Percentiles rank a stretch among this genome's conserved stretches.
These are phyloP conservation scores for Ochropacha duplaris DNA, from an alignment of 2,888 invertebrate species.

Conservation along the genomic window DNA sequence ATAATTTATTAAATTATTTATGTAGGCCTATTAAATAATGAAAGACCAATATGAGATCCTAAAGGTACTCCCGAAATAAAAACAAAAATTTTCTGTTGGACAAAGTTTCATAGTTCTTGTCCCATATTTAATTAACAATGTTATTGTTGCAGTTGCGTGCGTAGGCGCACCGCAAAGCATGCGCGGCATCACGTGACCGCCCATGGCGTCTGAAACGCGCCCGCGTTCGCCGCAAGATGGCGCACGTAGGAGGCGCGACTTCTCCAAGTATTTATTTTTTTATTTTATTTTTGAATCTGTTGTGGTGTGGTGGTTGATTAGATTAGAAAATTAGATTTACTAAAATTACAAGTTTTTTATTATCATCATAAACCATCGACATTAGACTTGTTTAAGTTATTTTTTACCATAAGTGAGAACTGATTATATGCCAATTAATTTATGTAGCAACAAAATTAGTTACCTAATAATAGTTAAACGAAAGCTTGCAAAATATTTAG, in stretches of 20 bases:
- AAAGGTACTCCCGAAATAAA: not conserved
- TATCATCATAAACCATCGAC: too few species aligned
- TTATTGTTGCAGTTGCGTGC: slow-evolving; percentile 45
- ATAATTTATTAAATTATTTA: not conserved
- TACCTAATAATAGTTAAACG: too few species aligned
- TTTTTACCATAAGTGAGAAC: too few species aligned
- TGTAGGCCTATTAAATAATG: not conserved
- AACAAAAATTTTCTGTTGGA: not conserved
- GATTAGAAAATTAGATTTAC: too few species aligned
- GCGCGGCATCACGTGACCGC: slow-evolving; percentile 66
- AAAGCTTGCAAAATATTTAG: too few species aligned
- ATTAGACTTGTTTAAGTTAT: too few species aligned
- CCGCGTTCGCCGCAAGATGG: slow-evolving; percentile 73
- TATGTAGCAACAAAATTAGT: too few species aligned
- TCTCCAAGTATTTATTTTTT: slow-evolving; percentile 53
- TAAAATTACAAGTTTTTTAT: too few species aligned
- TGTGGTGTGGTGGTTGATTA: not conserved
- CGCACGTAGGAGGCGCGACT: slow-evolving; percentile 71
- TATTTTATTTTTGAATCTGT: not conserved
- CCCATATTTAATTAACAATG: not conserved
- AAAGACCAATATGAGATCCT: not conserved
- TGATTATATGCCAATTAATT: too few species aligned
- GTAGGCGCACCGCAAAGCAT: slow-evolving; percentile 58
- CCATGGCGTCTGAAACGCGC: slow-evolving; percentile 73
- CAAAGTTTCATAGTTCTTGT: not conserved